These are phyloP conservation scores for Ramphastos sulfuratus DNA, from an alignment of 2,113 vertebrate genomes.

Conservation along the genomic window DNA sequence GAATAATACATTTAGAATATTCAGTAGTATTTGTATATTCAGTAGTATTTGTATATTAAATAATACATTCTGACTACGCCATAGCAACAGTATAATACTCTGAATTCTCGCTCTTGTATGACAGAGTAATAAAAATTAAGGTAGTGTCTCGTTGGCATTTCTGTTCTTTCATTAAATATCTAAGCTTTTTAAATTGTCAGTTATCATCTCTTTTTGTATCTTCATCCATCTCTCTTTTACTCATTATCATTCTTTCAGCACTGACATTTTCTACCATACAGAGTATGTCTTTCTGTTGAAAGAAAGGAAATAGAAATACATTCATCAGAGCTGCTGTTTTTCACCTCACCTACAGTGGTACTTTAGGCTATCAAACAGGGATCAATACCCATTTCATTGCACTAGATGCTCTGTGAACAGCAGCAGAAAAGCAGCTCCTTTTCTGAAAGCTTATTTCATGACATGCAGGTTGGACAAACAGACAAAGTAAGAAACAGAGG, in stretches of 20 bases:
- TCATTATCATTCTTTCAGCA: not conserved
- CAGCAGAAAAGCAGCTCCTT: not conserved
- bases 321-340: not conserved
- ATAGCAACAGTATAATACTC: not conserved
- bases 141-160: not conserved
- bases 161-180: not conserved
- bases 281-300: not conserved
- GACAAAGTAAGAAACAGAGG: not conserved
- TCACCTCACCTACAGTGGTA: not conserved
- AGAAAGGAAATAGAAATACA: not conserved
- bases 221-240: not conserved
- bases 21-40: not conserved
- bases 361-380: not conserved
- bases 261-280: not conserved
- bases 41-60: not conserved
- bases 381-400: not conserved
- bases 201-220: not conserved
- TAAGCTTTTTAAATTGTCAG: not conserved
- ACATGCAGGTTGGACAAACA: not conserved
- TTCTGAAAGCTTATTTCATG: not conserved
- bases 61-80: not conserved
- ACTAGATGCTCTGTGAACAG: not conserved
- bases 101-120: not conserved
- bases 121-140: not conserved
- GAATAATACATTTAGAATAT: not conserved